Evolutionary conservation across 2,888 invertebrate species (phyloP).

Genomic region (Phyto melanocephala): DNA sequence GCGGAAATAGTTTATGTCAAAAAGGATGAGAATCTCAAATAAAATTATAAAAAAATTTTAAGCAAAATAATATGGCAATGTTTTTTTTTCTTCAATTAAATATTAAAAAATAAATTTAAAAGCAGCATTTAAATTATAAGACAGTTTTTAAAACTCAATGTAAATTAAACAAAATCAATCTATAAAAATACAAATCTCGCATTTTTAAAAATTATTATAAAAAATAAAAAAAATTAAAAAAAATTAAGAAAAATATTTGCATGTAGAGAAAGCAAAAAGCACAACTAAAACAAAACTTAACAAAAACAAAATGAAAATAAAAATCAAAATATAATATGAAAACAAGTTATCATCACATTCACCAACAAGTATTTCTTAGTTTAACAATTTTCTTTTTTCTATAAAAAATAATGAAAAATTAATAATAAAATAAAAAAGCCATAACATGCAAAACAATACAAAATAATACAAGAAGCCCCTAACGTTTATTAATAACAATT

Average conservation of each 20-base stretch:
- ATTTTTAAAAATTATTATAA: slow-evolving; percentile 38
- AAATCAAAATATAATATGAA: too few species aligned
- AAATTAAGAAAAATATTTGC: background rate
- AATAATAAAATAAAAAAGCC: slow-evolving; percentile 33
- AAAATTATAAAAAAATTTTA: slow-evolving; percentile 3
- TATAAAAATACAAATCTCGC: slow-evolving; percentile 40
- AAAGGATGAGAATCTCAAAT: slow-evolving; percentile 67
- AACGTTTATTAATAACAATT: slow-evolving; percentile 13
- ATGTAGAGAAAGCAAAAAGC: slow-evolving; percentile 21
- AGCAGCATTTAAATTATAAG: slow-evolving; percentile 34
- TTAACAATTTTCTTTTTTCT: background rate
- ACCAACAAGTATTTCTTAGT: background rate
- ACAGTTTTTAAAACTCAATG: slow-evolving; percentile 61
- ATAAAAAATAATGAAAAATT: background rate
- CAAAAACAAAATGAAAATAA: too few species aligned
- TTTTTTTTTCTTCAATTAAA: slow-evolving; percentile 13
- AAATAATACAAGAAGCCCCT: slow-evolving; percentile 1
- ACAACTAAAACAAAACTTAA: slow-evolving; percentile 12
- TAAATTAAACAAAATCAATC: slow-evolving; percentile 39
- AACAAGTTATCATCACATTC: slow-evolving; percentile 40
- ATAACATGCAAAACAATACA: slow-evolving; percentile 30
- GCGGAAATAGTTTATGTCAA: slow-evolving; percentile 88
- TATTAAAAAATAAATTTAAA: background rate
- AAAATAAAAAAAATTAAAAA: background rate
- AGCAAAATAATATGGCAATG: background rate